These are phyloP conservation scores for Sminthurinus aureus DNA, from an alignment of 2,888 invertebrate species.

Conservation along the genomic window DNA sequence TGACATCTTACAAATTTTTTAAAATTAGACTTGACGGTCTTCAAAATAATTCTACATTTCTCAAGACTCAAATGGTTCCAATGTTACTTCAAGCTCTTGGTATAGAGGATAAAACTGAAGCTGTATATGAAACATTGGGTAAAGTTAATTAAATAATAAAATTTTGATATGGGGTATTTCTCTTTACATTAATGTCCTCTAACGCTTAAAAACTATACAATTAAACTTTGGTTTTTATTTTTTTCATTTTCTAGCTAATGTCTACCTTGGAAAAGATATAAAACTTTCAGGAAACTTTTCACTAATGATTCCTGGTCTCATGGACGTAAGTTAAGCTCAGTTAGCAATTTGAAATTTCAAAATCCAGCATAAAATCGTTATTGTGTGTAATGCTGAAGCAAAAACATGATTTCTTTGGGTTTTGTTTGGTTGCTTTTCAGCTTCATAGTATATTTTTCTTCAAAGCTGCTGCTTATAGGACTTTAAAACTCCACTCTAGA, in stretches of 20 bases:
- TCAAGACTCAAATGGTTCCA: constrained; percentile 51
- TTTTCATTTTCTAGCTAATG: constrained; percentile 61
- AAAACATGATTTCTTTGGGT: too few relatives aligned
- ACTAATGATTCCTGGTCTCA: constrained; percentile 65
- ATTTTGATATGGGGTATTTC: too few relatives aligned
- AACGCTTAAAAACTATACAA: too few relatives aligned
- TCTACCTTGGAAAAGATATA: constrained; percentile 63
- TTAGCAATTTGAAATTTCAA: neutral
- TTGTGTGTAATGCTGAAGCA: too few relatives aligned
- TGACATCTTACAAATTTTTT: too few relatives aligned
- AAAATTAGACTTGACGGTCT: constrained; percentile 38
- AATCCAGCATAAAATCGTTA: too few relatives aligned
- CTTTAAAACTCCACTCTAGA: constrained; percentile 62
- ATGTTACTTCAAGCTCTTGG: constrained; percentile 60
- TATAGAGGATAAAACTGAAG: constrained; percentile 64
- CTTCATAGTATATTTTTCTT: constrained; percentile 65
- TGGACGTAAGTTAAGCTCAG: constrained; percentile 64
- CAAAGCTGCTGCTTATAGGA: constrained; percentile 65
- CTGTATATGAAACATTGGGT: constrained; percentile 62
- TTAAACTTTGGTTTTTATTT: too few relatives aligned
- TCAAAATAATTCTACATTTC: constrained; percentile 44
- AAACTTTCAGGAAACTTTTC: constrained; percentile 63
- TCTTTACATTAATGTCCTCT: too few relatives aligned
- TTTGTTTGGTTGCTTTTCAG: constrained; percentile 60
- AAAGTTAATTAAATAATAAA: too few relatives aligned